Evolutionary conservation across 2,113 vertebrate species (phyloP).

Genomic region (Daphoenositta chrysoptera): DNA sequence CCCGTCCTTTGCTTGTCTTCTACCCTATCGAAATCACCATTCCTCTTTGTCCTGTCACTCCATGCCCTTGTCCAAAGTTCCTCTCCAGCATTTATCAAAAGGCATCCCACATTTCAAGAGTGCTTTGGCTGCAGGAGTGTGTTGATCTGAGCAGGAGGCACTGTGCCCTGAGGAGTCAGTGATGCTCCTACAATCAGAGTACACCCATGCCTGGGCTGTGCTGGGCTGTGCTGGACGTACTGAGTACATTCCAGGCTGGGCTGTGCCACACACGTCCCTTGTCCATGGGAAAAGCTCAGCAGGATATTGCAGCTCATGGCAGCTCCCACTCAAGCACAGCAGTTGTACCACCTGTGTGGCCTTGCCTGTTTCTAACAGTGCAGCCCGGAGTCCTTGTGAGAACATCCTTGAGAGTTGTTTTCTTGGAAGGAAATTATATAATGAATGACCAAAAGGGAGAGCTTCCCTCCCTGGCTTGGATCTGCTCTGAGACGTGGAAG

Average conservation of each 20-base stretch:
- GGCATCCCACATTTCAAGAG: neutral
- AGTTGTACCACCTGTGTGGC: neutral
- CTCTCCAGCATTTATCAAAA: neutral
- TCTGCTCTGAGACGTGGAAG: neutral
- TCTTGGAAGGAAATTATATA: neutral
- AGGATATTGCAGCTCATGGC: neutral
- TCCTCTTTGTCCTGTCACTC: neutral
- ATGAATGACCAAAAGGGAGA: neutral
- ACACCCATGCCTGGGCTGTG: rapidly evolving
- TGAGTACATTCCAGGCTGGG: neutral
- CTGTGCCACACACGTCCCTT: neutral
- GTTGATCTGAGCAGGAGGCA: neutral
- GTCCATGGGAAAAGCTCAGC: neutral
- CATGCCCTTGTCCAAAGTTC: neutral
- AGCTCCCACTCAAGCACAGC: neutral
- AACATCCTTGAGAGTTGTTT: neutral
- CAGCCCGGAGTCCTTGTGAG: neutral
- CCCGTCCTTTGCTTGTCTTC: neutral
- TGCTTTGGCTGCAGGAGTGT: neutral
- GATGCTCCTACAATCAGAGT: neutral
- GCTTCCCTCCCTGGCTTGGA: neutral
- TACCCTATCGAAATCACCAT: neutral
- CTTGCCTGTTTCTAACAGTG: neutral
- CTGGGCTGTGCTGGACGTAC: rapidly evolving
- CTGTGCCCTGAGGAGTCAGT: neutral